Base-by-base conservation (phyloP, 2,797 vertebrate genomes). In the Gadopsis bispinosus region DNA sequence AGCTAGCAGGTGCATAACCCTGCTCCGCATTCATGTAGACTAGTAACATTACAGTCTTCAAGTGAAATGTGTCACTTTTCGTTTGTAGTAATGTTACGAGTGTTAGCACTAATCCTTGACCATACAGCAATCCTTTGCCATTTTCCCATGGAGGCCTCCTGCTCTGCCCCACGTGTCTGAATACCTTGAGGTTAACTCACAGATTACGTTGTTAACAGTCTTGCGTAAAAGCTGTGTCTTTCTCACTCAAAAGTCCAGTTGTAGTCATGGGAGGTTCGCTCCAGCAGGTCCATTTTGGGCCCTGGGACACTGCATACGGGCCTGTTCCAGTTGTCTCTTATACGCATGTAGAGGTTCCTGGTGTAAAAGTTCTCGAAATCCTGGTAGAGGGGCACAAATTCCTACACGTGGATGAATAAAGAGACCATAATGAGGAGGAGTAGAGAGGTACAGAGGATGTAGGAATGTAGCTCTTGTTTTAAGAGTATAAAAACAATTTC, bases 321-420 rank as follows among this genome's bases (percentile, higher is more conserved):
- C 75, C 97, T 89, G 92, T 98, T 98, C 97, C 97, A 98, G 90
- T 94, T 97, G 93, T 99, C 98, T 73, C 98, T 94, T 76, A 98
- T 97, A 56, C 98, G 95, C 95, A 98, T 98, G 87, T 99, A 99
- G 35, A 99, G 91, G 86, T 99, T 98, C 80, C 98, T 95, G 66
- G 95, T 99, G 93, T 98, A 95, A 83, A 99, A 99, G 87, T 98
- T 97, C 92, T 99, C 97, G 13, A 99, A 99, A 85, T 99, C 98
- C 88, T 97, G 97, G 93, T 99, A 99, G 68, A 99, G 92, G 0
- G 98, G 96, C 62, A 99, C 98, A 92, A 99, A 99, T 74, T 98
- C 97, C 98, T 99, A 35, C 11, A 79, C 2, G n/a, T 20, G 65
- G 77, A 79, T 5, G 7, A 2, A 70, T 0, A 58, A 31, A 80